Evolutionary conservation across 2,797 vertebrate species (phyloP).

Genomic region (Cynopterus sphinx): DNA sequence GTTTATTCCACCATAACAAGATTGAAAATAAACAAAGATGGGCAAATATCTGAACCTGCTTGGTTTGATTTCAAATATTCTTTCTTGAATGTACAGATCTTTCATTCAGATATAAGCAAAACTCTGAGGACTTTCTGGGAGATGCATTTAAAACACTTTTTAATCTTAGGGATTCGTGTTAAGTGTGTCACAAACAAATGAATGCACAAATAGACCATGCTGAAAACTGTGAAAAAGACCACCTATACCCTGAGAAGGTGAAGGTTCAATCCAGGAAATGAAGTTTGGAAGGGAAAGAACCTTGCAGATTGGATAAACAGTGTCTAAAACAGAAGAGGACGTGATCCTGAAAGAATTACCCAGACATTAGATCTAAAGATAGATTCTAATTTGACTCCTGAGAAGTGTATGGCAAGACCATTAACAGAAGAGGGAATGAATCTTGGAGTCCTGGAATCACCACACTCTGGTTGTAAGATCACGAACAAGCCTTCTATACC

Average conservation of each 20-base stretch:
- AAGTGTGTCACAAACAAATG: neutral
- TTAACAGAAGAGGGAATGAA: neutral
- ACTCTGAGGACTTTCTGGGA: neutral
- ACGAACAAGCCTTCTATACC: accelerated
- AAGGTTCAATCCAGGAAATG: neutral
- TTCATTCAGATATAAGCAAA: neutral
- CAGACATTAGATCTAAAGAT: too few species aligned
- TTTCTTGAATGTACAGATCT: neutral
- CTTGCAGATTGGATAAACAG: neutral
- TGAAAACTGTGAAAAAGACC: neutral
- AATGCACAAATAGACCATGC: neutral
- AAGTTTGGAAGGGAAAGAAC: neutral
- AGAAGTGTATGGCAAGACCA: neutral
- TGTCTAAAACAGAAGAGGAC: neutral
- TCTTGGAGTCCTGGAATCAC: neutral
- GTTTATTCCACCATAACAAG: neutral
- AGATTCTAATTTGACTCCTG: neutral
- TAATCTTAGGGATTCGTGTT: neutral
- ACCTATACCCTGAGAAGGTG: neutral
- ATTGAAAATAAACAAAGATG: neutral
- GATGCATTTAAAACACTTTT: neutral
- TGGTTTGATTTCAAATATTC: neutral
- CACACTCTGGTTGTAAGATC: accelerated
- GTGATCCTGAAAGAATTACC: neutral
- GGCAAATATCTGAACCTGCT: neutral